Percentiles rank a stretch among this genome's conserved stretches.
Conservation (phyloP, 1,140 invertebrate genomes). For the Camponotus pennsylvanicus region DNA sequence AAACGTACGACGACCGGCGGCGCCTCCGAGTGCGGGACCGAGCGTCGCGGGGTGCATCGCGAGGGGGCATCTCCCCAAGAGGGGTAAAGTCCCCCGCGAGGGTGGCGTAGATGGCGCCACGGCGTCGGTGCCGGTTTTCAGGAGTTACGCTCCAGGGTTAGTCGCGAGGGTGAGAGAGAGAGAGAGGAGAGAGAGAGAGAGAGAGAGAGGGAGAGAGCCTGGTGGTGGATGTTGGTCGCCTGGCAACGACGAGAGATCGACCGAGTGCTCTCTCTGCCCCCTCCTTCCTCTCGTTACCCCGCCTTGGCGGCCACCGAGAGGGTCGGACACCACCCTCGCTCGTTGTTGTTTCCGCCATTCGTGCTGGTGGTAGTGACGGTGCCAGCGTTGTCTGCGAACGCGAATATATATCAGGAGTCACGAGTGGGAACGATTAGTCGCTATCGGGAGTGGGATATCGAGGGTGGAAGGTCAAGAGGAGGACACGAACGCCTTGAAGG, state of each 20-base stretch:
- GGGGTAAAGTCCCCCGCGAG: conserved; percentile 54
- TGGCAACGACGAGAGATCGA: conserved; percentile 85
- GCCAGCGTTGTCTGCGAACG: conserved; percentile 2
- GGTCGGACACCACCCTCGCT: conserved; percentile 63
- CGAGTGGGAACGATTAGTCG: conserved; percentile 49
- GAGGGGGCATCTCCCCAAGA: conserved; percentile 74
- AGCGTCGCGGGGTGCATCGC: conserved; percentile 82
- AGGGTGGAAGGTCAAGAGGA: conserved; percentile 55
- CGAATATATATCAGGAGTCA: conserved; percentile 28
- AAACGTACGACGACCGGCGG: conserved; percentile 63
- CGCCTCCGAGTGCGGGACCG: conserved; percentile 72
- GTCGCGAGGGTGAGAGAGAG: conserved; percentile 21
- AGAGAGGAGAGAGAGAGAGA: conserved; percentile 24
- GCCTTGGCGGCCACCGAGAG: conserved; percentile 41
- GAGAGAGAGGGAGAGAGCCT: conserved; percentile 48
- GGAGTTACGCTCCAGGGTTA: conserved; percentile 60
- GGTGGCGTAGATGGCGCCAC: conserved; percentile 67
- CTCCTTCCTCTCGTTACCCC: conserved; percentile 7
- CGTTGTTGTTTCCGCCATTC: conserved; percentile 53
- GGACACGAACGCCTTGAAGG: conserved; percentile 17
- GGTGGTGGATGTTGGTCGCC: conserved; percentile 83
- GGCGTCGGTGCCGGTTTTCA: conserved; percentile 54
- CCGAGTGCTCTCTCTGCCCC: conserved; percentile 74
- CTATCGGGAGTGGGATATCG: conserved; percentile 8
- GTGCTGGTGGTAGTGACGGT: conserved; percentile 9